These are phyloP conservation scores for Metridium senile DNA, from an alignment of 92 coral and sea anemone species.

Conservation along the genomic window DNA sequence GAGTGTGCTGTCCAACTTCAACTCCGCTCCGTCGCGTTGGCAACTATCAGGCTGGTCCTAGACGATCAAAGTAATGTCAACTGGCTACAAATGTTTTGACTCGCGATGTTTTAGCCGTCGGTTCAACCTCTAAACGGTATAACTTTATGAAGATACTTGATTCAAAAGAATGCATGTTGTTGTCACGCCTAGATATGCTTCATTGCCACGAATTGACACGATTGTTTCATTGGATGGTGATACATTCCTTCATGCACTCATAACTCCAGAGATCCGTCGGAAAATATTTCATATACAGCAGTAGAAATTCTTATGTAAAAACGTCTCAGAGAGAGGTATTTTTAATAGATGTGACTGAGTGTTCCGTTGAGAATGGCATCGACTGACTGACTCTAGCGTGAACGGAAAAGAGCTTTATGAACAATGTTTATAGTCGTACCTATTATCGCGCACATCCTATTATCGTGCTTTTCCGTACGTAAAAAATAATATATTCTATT, in stretches of 20 bases:
- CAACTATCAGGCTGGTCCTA: background rate
- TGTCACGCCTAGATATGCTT: slow-evolving; percentile 31
- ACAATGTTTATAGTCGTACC: too few species aligned
- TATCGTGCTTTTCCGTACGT: too few species aligned
- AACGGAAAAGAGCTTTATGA: too few species aligned
- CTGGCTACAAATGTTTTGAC: background rate
- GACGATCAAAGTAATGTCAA: background rate
- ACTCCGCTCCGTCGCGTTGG: background rate
- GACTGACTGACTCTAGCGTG: too few species aligned
- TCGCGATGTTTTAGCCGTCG: background rate
- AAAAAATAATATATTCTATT: too few species aligned
- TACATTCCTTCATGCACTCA: slow-evolving; percentile 6
- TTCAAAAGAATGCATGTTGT: background rate
- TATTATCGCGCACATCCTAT: too few species aligned
- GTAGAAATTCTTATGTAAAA: background rate
- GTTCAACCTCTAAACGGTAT: background rate
- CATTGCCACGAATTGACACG: background rate
- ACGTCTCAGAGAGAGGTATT: too few species aligned
- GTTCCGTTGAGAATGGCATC: too few species aligned
- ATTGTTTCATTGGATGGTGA: slow-evolving; percentile 12
- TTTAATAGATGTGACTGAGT: too few species aligned
- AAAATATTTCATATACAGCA: background rate
- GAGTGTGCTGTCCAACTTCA: background rate
- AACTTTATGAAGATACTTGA: background rate
- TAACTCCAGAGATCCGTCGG: background rate